Conservation (phyloP, 2,888 invertebrate species). For the Melipona bicolor region DNA sequence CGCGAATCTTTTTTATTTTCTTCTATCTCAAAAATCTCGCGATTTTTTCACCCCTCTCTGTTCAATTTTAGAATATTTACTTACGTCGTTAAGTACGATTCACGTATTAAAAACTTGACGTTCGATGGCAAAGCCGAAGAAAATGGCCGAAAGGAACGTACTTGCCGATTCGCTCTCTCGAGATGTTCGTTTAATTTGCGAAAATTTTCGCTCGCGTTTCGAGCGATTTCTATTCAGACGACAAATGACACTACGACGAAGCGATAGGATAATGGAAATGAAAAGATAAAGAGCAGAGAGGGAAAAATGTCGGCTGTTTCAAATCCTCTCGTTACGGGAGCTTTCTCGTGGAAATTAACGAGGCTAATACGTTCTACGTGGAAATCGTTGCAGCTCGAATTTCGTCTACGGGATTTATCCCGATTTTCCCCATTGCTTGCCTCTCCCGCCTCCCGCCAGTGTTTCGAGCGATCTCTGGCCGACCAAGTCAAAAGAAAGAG, state of each 20-base stretch:
- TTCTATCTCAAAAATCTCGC: no score
- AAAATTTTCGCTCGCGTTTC: not conserved
- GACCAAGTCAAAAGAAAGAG: constrained; percentile 46
- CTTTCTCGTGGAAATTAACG: constrained; percentile 43
- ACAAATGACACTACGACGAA: not conserved
- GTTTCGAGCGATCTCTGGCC: constrained; percentile 50
- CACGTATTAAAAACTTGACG: no score
- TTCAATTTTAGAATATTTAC: no score
- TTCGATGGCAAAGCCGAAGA: no score
- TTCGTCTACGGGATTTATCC: constrained; percentile 29
- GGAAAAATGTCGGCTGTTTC: not conserved
- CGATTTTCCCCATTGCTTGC: not conserved
- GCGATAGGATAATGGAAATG: no score
- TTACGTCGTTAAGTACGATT: no score
- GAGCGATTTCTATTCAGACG: not conserved
- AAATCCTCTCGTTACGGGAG: constrained; percentile 17
- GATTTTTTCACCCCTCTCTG: no score
- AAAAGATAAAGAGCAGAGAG: not conserved
- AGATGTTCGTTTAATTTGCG: not conserved
- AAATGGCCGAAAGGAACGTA: no score
- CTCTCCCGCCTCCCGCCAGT: not conserved
- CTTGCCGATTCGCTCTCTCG: no score
- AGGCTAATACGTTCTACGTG: constrained; percentile 35
- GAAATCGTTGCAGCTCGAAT: constrained; percentile 12
- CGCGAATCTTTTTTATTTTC: no score